These are phyloP conservation scores for Bovichtus diacanthus DNA, from an alignment of 2,797 vertebrate genomes.

Conservation along the genomic window DNA sequence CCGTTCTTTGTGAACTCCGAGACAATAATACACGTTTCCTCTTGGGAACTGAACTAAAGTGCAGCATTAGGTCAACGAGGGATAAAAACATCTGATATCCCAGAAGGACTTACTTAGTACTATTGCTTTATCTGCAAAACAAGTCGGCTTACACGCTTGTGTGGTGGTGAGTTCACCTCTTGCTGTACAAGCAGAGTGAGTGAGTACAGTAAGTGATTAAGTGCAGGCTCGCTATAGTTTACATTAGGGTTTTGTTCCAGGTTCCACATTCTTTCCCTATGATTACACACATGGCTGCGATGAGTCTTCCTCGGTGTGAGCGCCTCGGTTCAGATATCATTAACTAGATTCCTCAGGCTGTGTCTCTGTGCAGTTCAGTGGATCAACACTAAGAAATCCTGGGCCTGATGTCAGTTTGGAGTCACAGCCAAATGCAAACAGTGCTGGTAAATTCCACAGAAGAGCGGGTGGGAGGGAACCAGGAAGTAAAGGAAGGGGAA, in stretches of 20 bases:
- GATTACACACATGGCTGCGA: constrained; percentile 13
- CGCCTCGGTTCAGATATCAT: background rate
- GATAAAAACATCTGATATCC: constrained; percentile 9
- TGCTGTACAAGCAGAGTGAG: constrained; percentile 35
- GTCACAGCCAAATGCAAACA: constrained; percentile 56
- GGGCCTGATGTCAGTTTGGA: constrained; percentile 52
- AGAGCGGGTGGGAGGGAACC: constrained; percentile 4
- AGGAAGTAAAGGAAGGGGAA: constrained; percentile 60
- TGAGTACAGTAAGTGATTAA: constrained; percentile 44
- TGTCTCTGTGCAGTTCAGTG: constrained; percentile 15
- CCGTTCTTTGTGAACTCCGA: background rate
- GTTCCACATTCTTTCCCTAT: constrained; percentile 17
- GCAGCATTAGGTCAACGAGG: constrained; percentile 19
- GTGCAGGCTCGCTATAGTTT: constrained; percentile 33
- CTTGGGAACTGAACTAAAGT: background rate
- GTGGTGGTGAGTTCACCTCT: constrained; percentile 33
- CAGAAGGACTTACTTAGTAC: constrained; percentile 11
- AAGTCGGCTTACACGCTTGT: background rate
- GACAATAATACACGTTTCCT: constrained; percentile 2
- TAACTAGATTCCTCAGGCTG: constrained; percentile 13
- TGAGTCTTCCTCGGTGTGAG: background rate
- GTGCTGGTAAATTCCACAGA: constrained; percentile 66
- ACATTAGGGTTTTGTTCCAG: constrained; percentile 17
- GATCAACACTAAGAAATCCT: constrained; percentile 18
- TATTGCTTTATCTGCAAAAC: constrained; percentile 29